These are phyloP conservation scores for Coleophora deauratella DNA, from an alignment of 2,888 invertebrate species.

Conservation along the genomic window DNA sequence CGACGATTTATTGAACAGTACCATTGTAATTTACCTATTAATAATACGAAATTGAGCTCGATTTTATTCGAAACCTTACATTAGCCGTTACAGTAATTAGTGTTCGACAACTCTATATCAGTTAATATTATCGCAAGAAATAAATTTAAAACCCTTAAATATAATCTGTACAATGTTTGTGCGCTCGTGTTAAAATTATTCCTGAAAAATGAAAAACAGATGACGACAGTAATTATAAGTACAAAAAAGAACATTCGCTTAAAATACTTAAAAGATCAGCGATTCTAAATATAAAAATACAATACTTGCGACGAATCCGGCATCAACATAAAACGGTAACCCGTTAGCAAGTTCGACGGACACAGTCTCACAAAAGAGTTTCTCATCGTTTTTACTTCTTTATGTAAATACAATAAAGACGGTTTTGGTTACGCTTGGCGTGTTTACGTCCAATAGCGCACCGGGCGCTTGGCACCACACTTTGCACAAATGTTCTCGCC, in stretches of 20 bases:
- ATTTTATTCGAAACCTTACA: conserved; percentile 64
- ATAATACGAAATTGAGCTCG: conserved; percentile 67
- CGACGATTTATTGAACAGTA: conserved; percentile 50
- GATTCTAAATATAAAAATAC: conserved; percentile 59
- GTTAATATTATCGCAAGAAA: conserved; percentile 37
- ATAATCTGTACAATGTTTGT: conserved; percentile 65
- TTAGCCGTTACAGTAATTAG: conserved; percentile 32
- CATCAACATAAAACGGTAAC: conserved; percentile 43
- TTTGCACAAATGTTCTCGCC: conserved; percentile 68
- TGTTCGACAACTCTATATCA: too few species aligned
- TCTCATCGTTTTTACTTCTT: conserved; percentile 1
- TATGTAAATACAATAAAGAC: conserved; percentile 55
- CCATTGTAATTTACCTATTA: conserved; percentile 55
- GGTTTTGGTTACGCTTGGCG: conserved; percentile 58
- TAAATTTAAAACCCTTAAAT: conserved; percentile 41
- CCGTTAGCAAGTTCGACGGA: conserved; percentile 53
- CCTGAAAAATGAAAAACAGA: conserved; percentile 45
- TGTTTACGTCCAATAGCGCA: conserved; percentile 51
- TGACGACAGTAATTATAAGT: too few species aligned
- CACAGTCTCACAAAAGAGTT: conserved; percentile 53
- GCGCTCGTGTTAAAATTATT: conserved; percentile 66
- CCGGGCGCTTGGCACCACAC: conserved; percentile 65
- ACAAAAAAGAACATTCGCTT: conserved; percentile 47
- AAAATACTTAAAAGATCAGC: conserved; percentile 46
- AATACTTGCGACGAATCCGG: conserved; percentile 47